Percentiles rank a stretch among this genome's conserved stretches.
Evolutionary conservation across 2,113 vertebrate species (phyloP).

Genomic region (Microcebus griseorufus): DNA sequence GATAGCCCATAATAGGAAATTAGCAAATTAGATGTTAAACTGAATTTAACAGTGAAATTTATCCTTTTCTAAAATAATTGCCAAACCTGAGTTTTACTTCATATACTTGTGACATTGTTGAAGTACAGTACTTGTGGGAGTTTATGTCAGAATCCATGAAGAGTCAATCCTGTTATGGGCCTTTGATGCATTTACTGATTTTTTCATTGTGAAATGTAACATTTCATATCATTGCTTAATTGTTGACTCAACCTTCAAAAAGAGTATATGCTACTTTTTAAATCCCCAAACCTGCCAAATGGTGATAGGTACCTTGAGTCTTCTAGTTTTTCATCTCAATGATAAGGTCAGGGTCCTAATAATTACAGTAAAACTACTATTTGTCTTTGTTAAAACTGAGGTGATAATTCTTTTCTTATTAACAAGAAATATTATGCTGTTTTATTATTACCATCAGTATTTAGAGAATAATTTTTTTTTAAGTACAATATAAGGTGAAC

Average conservation of each 20-base stretch:
- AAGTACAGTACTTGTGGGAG: not conserved
- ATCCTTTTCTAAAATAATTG: not conserved
- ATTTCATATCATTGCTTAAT: not conserved
- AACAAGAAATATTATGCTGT: not conserved
- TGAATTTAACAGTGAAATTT: not conserved
- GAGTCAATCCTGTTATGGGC: not conserved
- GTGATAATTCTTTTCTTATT: not conserved
- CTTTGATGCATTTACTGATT: not conserved
- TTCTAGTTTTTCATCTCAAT: not conserved
- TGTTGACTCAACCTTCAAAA: not conserved
- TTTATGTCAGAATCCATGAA: not conserved
- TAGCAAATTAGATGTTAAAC: not conserved
- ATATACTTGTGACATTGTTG: not conserved
- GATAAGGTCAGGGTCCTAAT: not conserved
- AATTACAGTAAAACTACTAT: not conserved
- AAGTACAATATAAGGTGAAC: not conserved
- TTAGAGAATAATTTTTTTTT: not conserved
- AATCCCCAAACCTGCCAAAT: not conserved
- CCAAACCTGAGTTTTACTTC: not conserved
- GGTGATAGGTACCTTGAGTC: not conserved
- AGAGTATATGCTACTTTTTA: not conserved
- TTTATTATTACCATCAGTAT: not conserved
- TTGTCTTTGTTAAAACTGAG: slow-evolving; percentile 41
- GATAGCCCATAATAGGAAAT: not conserved
- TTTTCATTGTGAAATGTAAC: not conserved